phyloP scores from a whole-genome alignment of 37 sponge, comb jelly and placozoan species.

The Oopsacas minuta region DNA sequence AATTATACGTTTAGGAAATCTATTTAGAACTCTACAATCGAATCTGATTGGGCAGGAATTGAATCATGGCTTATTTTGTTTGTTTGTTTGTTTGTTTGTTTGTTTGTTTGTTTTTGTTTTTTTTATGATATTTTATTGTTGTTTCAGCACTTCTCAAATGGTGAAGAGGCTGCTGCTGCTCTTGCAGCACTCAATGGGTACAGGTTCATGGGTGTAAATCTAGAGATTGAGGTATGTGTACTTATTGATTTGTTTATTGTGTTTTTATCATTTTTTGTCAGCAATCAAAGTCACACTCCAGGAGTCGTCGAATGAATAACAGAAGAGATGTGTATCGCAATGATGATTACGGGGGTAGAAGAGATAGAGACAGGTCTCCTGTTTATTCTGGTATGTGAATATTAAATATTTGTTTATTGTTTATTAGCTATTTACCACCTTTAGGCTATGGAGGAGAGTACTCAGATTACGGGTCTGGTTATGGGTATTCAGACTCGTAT shows the following conservation, averaged over 20 bases:
- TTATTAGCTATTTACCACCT: background rate
- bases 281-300: background rate
- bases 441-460: background rate
- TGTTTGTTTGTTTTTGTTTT: background rate
- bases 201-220: background rate
- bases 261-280: background rate
- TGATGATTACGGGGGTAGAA: background rate
- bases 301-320: background rate
- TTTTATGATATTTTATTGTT: background rate
- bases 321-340: background rate
- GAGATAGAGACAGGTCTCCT: constrained; percentile 1
- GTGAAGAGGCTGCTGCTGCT: background rate
- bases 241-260: background rate
- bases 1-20: background rate
- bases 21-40: background rate
- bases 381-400: background rate
- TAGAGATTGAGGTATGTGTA: background rate
- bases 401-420: too few relatives aligned
- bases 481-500: too few relatives aligned
- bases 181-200: background rate
- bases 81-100: too few relatives aligned
- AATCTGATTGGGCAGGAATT: too few relatives aligned
- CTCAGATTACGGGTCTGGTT: too few relatives aligned
- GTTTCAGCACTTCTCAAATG: background rate
- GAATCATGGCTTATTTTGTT: too few relatives aligned